Conservation (phyloP, 2,888 invertebrate species). For the Pristionchus entomophagus region DNA sequence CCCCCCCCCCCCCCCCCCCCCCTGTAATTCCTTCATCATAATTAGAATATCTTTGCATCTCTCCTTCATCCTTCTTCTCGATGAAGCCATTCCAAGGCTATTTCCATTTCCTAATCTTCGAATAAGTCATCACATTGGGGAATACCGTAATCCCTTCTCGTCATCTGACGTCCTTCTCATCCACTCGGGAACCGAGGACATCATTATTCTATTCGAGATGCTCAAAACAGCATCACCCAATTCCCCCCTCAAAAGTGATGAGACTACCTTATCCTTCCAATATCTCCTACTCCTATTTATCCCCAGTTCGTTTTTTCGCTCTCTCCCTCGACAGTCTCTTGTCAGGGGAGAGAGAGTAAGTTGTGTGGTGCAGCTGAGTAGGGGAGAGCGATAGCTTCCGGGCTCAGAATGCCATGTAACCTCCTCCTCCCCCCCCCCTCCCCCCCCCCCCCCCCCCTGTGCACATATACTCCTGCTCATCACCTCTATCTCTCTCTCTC, state of each 20-base stretch:
- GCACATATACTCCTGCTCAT: not conserved
- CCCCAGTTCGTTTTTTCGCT: not conserved
- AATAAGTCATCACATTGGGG: not conserved
- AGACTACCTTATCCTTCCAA: not conserved
- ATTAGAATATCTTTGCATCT: not conserved
- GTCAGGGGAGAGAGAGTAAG: not conserved
- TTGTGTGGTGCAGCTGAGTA: not conserved
- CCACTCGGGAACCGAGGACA: not conserved
- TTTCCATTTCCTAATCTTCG: not conserved
- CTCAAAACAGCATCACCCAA: not conserved
- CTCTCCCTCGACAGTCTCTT: not conserved
- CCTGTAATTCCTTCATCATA: not conserved
- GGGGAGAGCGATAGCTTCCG: not conserved
- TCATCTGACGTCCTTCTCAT: not conserved
- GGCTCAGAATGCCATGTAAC: not conserved
- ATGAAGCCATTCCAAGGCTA: not conserved
- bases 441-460: not conserved
- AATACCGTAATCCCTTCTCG: not conserved
- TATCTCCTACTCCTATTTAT: not conserved
- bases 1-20: not conserved
- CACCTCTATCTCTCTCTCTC: conserved; percentile 14
- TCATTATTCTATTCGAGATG: not conserved
- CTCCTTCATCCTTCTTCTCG: not conserved
- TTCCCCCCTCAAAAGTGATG: not conserved
- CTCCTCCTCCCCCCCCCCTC: not conserved